phyloP scores from a whole-genome alignment of 92 coral and sea anemone species.

The Epizoanthus scotinus region DNA sequence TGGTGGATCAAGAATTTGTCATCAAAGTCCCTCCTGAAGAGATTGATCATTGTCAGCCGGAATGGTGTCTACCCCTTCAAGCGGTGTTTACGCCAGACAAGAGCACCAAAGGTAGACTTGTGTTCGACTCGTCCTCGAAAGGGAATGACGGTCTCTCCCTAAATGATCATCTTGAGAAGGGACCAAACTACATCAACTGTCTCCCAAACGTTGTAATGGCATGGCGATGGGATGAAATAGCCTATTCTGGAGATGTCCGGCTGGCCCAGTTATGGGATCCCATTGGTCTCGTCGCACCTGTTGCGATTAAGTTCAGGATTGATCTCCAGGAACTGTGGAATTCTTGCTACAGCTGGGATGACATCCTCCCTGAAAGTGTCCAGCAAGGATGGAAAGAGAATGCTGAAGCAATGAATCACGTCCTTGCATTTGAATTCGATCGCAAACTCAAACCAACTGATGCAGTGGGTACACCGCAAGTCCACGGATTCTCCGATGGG shows the following conservation, averaged over 20 bases:
- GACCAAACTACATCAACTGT: conserved; percentile 50
- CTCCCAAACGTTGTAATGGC: conserved; percentile 52
- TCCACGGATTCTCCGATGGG: conserved; percentile 67
- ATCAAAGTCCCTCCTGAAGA: conserved; percentile 40
- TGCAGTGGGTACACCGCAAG: conserved; percentile 60
- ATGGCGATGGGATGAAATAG: conserved; percentile 68
- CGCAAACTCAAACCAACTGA: conserved; percentile 65
- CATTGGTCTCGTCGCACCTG: conserved; percentile 60
- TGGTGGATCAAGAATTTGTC: conserved; percentile 57
- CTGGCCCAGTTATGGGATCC: conserved; percentile 71
- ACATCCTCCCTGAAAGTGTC: conserved; percentile 56
- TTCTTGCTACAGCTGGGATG: conserved; percentile 64
- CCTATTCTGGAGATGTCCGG: conserved; percentile 57
- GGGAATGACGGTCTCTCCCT: conserved; percentile 47
- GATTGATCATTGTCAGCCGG: conserved; percentile 27
- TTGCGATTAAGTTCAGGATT: conserved; percentile 49
- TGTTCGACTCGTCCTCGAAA: conserved; percentile 60
- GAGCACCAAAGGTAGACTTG: conserved; percentile 47
- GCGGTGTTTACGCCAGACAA: conserved; percentile 46
- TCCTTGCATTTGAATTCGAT: conserved; percentile 48
- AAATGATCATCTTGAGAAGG: conserved; percentile 63
- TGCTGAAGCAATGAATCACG: conserved; percentile 48
- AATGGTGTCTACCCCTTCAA: conserved; percentile 43
- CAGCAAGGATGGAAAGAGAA: conserved; percentile 59
- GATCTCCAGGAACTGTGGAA: conserved; percentile 68